Evolutionary conservation across 2,888 invertebrate genomes (phyloP).

Genomic region (Pyrrhosoma nymphula): DNA sequence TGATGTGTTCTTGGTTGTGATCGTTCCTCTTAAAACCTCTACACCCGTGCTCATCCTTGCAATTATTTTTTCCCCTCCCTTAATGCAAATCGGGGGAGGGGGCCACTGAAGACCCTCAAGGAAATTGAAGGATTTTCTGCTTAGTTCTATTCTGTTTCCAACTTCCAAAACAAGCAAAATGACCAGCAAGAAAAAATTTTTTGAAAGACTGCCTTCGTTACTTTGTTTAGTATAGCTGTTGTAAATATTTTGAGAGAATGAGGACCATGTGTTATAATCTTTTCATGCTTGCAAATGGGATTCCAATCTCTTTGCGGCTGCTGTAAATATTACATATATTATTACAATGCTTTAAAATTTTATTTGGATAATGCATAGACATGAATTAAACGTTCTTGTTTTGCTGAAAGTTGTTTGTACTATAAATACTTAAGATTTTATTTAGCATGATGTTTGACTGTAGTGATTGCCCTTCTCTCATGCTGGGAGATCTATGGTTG

Average conservation of each 20-base stretch:
- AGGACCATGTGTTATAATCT: slow-evolving; percentile 14
- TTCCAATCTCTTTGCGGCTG: not conserved
- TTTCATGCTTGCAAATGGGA: not conserved
- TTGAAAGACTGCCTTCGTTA: slow-evolving; percentile 42
- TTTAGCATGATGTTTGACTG: not conserved
- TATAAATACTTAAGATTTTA: slow-evolving; percentile 1
- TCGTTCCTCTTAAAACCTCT: not conserved
- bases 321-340: slow-evolving; percentile 8
- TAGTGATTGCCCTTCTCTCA: not conserved
- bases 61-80: not conserved
- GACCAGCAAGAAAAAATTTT: not conserved
- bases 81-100: too few relatives aligned
- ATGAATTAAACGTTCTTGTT: slow-evolving; percentile 13
- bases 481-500: not conserved
- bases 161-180: not conserved
- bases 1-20: not conserved
- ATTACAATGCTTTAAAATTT: not conserved
- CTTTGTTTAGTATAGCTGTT: slow-evolving; percentile 28
- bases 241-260: slow-evolving; percentile 47
- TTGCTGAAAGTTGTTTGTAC: slow-evolving; percentile 28
- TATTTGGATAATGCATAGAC: not conserved
- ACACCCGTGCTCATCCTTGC: not conserved
- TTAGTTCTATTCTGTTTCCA: not conserved
- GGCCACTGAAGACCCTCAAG: not conserved
- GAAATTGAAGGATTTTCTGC: not conserved